Conservation (phyloP, 2,797 vertebrate genomes). For the Lagocephalus sceleratus region DNA sequence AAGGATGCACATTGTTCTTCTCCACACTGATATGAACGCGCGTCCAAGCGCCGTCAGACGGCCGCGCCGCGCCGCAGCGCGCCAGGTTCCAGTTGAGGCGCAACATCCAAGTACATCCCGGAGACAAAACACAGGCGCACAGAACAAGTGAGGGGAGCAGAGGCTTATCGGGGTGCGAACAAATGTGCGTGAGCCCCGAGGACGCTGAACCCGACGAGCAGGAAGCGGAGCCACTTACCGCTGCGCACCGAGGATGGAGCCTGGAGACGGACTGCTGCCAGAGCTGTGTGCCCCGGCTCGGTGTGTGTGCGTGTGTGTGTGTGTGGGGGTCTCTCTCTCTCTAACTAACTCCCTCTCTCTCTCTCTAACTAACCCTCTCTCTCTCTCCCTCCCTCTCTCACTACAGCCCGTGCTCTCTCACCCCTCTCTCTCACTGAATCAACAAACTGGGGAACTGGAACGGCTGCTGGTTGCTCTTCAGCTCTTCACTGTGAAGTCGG, state of each 20-base stretch:
- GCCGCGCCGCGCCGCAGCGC: neutral
- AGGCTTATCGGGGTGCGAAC: too few species aligned
- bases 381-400: slow-evolving; percentile 1
- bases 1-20: neutral
- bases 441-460: slow-evolving; percentile 39
- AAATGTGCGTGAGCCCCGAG: neutral
- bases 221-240: slow-evolving; percentile 34
- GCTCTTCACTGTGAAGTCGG: slow-evolving; percentile 5
- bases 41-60: neutral
- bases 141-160: too few species aligned
- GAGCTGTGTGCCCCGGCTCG: neutral
- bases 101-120: neutral
- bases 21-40: neutral
- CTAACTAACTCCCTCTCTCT: slow-evolving; percentile 1
- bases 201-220: neutral
- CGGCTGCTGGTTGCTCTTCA: slow-evolving; percentile 48
- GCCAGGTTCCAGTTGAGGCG: neutral
- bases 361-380: neutral
- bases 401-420: too few species aligned
- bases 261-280: neutral
- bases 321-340: neutral
- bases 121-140: neutral
- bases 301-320: too few species aligned
- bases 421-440: slow-evolving; percentile 21
- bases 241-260: slow-evolving; percentile 27